Evolutionary conservation across 2,888 invertebrate genomes (phyloP).

Genomic region (Stenichneumon culpator): DNA sequence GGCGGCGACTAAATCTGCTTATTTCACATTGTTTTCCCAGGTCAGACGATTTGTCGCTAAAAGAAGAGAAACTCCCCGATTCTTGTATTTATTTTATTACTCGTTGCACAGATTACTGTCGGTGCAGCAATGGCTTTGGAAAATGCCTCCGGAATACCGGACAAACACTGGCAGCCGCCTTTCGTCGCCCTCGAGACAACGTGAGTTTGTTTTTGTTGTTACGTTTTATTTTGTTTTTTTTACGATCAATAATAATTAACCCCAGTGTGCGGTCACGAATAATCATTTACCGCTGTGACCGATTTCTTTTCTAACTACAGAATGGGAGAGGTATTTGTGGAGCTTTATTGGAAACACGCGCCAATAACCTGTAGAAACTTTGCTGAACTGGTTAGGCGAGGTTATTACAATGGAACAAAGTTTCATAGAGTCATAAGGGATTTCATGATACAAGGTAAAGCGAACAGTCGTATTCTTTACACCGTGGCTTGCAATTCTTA

Average conservation of each 20-base stretch:
- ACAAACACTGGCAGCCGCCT: constrained; percentile 96
- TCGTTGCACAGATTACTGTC: not conserved
- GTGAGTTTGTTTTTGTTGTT: constrained; percentile 84
- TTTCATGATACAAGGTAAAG: constrained; percentile 94
- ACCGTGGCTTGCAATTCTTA: not conserved
- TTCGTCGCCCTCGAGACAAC: constrained; percentile 93
- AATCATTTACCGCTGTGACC: not conserved
- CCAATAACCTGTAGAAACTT: constrained; percentile 99
- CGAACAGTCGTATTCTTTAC: not conserved
- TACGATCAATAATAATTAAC: not conserved
- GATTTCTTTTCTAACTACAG: constrained; percentile 85
- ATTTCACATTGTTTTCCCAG: not conserved
- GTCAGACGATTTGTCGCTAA: not conserved
- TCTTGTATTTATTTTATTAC: not conserved
- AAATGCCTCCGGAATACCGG: constrained; percentile 91
- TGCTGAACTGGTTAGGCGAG: constrained; percentile 96
- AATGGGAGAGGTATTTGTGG: constrained; percentile 96
- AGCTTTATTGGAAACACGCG: constrained; percentile 99
- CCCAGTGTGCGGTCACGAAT: not conserved
- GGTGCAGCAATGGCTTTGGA: constrained; percentile 81
- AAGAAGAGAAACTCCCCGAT: not conserved
- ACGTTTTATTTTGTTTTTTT: not conserved
- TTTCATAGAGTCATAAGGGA: constrained; percentile 98
- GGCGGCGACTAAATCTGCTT: not conserved
- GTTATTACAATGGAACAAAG: constrained; percentile 98